Evolutionary conservation across 2,797 vertebrate species (phyloP), one percentile per base, ranked within the genome.

Genomic region (Bufotes viridis): DNA sequence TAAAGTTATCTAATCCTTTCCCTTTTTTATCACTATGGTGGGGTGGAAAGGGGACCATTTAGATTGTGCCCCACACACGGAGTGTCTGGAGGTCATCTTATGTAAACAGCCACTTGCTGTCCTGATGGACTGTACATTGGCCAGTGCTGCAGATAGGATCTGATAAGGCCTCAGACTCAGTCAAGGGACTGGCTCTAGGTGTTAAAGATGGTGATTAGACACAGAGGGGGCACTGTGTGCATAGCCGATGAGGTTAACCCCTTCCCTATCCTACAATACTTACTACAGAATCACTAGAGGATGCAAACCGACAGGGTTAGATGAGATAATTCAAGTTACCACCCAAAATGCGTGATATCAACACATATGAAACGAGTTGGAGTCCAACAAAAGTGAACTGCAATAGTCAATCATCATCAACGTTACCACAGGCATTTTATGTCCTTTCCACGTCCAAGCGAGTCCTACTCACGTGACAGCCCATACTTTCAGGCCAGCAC

Each of bases 111-210:
- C 24, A 76, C 78, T 81, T 53, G 60, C 70, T 58, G 60, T 58
- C 78, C 76, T 78, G 82, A 89, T 65, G 79, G 53, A 20, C 1
- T 81, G 53, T 75, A 76, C 87, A 58, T 51, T 75, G 78, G 34
- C 69, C 78, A 85, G 83, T 18, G 17, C 80, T 82, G 13, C 49
- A 57, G 24, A 65, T 76, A 81, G 70, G 49, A 22, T 74, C 24
- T 81, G 87, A 88, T 88, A 85, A 88, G 67, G 29, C 15, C 60
- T 24, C 55, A 58, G 75, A 82, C 75, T 61, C 26, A 26, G 74
- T 61, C 87, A 42, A 26, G 26, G 24, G 42, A 78, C 57, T n/a
- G 29, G 3, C 55, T 74, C 13, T 72, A 81, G 82, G 69, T 85
- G 76, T 84, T 60, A 75, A 61, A 80, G 80, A 75, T 13, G 2